Conservation (phyloP, 2,888 invertebrate species). For the Melanargia galathea region DNA sequence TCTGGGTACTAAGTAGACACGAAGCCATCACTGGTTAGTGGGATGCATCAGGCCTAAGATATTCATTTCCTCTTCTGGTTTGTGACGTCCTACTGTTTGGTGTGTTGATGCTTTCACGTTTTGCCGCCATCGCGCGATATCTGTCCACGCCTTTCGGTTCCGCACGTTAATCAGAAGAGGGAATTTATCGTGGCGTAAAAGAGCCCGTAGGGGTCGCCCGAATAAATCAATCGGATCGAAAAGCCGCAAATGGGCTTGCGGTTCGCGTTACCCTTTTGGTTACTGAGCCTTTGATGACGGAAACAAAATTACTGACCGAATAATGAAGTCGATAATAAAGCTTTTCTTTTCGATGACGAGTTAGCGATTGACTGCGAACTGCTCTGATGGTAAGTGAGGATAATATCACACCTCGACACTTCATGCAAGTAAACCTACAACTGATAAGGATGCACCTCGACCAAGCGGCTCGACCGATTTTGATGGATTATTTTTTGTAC, state of each 20-base stretch:
- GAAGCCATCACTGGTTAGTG: no score
- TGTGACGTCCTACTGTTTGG: no score
- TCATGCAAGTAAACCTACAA: no score
- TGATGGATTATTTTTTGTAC: no score
- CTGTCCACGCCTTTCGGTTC: slow-evolving; percentile 8
- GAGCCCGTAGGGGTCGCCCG: slow-evolving; percentile 23
- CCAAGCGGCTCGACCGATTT: no score
- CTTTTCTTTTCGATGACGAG: background rate
- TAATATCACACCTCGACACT: no score
- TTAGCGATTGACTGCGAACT: background rate
- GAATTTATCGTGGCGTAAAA: slow-evolving; percentile 37
- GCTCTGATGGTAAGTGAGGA: background rate
- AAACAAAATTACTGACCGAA: background rate
- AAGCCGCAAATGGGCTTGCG: slow-evolving; percentile 22
- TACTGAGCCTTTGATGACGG: slow-evolving; percentile 6
- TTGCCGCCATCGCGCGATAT: background rate
- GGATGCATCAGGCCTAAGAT: no score
- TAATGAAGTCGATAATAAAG: slow-evolving; percentile 9
- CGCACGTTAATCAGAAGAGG: slow-evolving; percentile 31
- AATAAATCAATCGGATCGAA: slow-evolving; percentile 30
- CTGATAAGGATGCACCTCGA: no score
- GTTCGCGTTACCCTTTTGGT: background rate
- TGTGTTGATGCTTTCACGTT: background rate
- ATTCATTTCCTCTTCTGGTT: no score
- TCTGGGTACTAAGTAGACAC: no score